Conservation (phyloP, 2,888 invertebrate species). For the Junonia oenone region DNA sequence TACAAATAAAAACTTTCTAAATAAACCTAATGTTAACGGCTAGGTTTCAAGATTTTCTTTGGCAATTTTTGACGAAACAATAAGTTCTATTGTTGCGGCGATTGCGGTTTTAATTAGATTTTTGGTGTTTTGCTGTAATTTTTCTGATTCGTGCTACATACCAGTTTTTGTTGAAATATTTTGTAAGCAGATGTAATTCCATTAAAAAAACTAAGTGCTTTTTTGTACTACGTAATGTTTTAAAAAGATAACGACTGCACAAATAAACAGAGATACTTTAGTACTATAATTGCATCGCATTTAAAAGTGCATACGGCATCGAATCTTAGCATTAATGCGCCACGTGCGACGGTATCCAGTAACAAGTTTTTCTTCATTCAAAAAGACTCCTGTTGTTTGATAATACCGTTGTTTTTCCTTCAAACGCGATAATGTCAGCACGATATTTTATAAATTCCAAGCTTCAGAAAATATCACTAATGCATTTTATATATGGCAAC, state of each 20-base stretch:
- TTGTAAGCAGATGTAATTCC: too few species aligned
- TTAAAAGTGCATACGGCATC: slow-evolving; percentile 23
- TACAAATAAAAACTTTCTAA: slow-evolving; percentile 20
- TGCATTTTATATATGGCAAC: slow-evolving; percentile 59
- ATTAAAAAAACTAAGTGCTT: too few species aligned
- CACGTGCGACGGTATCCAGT: slow-evolving; percentile 31
- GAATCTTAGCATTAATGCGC: slow-evolving; percentile 34
- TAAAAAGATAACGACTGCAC: not conserved
- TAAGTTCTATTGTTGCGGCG: too few species aligned
- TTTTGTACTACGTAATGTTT: not conserved
- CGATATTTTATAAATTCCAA: slow-evolving; percentile 52
- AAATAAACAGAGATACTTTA: slow-evolving; percentile 4
- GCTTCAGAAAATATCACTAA: slow-evolving; percentile 58
- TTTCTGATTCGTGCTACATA: too few species aligned
- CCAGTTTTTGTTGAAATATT: too few species aligned
- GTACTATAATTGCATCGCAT: slow-evolving; percentile 24
- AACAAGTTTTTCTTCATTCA: not conserved
- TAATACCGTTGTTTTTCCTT: slow-evolving; percentile 7
- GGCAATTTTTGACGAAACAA: not conserved
- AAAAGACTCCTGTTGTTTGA: slow-evolving; percentile 6
- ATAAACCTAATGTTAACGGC: slow-evolving; percentile 9
- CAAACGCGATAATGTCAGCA: slow-evolving; percentile 5
- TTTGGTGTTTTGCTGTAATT: too few species aligned
- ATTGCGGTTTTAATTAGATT: too few species aligned
- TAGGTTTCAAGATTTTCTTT: not conserved